A percentile compares a stretch with the other conserved stretches of the same genome.
These are phyloP conservation scores for Ormyrus pomaceus DNA, from an alignment of 2,888 invertebrate species.

Conservation along the genomic window DNA sequence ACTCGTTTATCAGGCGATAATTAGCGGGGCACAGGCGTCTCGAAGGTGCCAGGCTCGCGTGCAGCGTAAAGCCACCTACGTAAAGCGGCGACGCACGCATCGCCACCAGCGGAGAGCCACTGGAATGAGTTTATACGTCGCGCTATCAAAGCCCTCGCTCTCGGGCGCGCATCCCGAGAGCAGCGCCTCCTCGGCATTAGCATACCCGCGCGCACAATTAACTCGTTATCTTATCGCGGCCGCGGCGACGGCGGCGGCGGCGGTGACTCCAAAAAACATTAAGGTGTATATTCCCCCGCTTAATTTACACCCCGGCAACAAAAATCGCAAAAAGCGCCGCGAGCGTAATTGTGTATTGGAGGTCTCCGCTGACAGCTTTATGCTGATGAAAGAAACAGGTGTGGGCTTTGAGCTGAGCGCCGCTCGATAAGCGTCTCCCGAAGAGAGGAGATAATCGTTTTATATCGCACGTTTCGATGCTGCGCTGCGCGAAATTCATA, in stretches of 20 bases:
- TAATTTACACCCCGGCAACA: constrained; percentile 71
- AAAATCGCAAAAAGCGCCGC: constrained; percentile 45
- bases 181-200: constrained; percentile 69
- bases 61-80: no score
- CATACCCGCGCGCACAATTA: constrained; percentile 74
- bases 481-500: constrained; percentile 46
- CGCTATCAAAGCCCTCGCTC: constrained; percentile 71
- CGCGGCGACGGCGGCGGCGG: constrained; percentile 61
- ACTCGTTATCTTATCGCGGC: constrained; percentile 75
- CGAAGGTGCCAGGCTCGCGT: constrained; percentile 43
- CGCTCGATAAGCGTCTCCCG: neutral
- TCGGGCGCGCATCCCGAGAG: constrained; percentile 69
- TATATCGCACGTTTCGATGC: constrained; percentile 31
- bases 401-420: constrained; percentile 18
- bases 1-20: constrained; percentile 27
- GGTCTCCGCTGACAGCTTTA: constrained; percentile 53
- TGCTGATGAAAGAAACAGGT: constrained; percentile 57
- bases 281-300: constrained; percentile 70
- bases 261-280: constrained; percentile 66
- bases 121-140: constrained; percentile 71
- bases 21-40: constrained; percentile 19
- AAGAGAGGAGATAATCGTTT: constrained; percentile 40
- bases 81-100: neutral
- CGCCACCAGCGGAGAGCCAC: constrained; percentile 66
- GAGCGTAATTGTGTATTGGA: no score